Evolutionary conservation across 2,888 invertebrate genomes (phyloP).

Genomic region (Sesia apiformis): DNA sequence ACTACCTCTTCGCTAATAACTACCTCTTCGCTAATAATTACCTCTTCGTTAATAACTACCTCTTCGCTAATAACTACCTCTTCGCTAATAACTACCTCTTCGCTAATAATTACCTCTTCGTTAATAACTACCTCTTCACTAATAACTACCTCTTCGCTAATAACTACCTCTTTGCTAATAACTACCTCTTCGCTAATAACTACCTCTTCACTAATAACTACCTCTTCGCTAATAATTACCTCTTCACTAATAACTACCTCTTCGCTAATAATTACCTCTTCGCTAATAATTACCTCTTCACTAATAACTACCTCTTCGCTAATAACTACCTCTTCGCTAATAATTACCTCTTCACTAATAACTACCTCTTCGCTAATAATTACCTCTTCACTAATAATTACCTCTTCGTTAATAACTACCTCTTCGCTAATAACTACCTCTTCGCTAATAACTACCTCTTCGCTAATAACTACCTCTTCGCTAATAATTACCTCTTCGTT

Average conservation of each 20-base stretch:
- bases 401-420: slow-evolving; percentile 91
- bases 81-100: slow-evolving; percentile 91
- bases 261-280: slow-evolving; percentile 86
- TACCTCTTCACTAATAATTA: slow-evolving; percentile 91
- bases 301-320: slow-evolving; percentile 92
- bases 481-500: slow-evolving; percentile 92
- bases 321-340: slow-evolving; percentile 91
- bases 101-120: slow-evolving; percentile 90
- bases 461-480: slow-evolving; percentile 90
- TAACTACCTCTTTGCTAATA: too few species aligned
- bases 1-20: slow-evolving; percentile 88
- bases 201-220: too few species aligned
- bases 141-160: slow-evolving; percentile 89
- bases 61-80: slow-evolving; percentile 93
- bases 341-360: slow-evolving; percentile 90
- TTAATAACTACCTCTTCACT: too few species aligned
- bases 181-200: slow-evolving; percentile 91
- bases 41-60: slow-evolving; percentile 91
- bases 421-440: slow-evolving; percentile 93
- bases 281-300: slow-evolving; percentile 90
- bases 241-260: slow-evolving; percentile 94
- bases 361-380: slow-evolving; percentile 88
- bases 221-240: slow-evolving; percentile 91
- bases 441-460: slow-evolving; percentile 91
- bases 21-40: slow-evolving; percentile 91